Conservation (phyloP, 1,140 invertebrate species). For the Leptonema lineaticorne region DNA sequence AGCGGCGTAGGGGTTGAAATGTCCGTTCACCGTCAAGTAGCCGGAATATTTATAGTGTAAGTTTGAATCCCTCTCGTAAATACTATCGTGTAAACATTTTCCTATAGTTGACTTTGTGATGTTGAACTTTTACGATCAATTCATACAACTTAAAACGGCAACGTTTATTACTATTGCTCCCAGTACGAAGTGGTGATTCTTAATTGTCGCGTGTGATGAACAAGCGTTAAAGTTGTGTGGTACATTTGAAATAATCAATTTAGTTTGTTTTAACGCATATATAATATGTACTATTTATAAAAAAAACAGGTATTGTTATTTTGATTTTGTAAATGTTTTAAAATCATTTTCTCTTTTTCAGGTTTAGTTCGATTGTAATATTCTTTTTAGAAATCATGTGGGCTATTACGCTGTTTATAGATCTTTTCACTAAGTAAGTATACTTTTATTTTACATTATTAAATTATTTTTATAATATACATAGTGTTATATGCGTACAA, state of each 20-base stretch:
- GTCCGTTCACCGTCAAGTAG: slow-evolving; percentile 32
- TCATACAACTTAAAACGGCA: too few species aligned
- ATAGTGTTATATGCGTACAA: too few species aligned
- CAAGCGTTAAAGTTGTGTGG: too few species aligned
- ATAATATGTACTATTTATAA: too few species aligned
- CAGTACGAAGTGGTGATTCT: too few species aligned
- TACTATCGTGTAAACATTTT: background rate
- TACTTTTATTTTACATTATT: too few species aligned
- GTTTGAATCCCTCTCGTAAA: slow-evolving; percentile 1
- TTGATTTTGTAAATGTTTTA: background rate
- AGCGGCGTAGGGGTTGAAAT: slow-evolving; percentile 39
- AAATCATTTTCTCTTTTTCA: slow-evolving; percentile 25
- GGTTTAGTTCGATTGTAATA: slow-evolving; percentile 33
- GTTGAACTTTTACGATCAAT: background rate
- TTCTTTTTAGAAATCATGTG: slow-evolving; percentile 41
- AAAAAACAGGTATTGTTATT: too few species aligned
- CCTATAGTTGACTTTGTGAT: background rate
- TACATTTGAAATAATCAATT: too few species aligned
- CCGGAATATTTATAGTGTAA: slow-evolving; percentile 39
- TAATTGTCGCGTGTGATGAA: too few species aligned
- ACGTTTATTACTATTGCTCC: too few species aligned
- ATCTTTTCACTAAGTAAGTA: slow-evolving; percentile 40
- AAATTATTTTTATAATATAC: too few species aligned
- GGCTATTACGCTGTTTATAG: slow-evolving; percentile 40
- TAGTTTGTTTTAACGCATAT: too few species aligned